phyloP scores from a whole-genome alignment of 2,113 vertebrate species.

The Lamprologus lemairii region DNA sequence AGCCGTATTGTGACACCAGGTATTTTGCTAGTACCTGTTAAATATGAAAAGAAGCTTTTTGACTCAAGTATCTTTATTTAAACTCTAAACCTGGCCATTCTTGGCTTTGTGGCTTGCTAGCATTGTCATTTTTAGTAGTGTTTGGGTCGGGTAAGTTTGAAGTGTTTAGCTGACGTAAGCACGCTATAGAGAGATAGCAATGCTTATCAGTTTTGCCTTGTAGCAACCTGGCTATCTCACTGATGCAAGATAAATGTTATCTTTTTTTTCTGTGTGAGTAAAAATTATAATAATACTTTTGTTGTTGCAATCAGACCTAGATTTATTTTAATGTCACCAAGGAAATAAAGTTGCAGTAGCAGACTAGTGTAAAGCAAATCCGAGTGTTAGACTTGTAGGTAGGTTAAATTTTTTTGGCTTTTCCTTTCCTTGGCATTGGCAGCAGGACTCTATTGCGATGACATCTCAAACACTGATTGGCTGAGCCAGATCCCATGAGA shows the following conservation, averaged over 20 bases:
- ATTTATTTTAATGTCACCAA: neutral
- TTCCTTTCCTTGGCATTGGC: neutral
- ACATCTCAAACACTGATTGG: neutral
- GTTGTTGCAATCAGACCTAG: fast-evolving
- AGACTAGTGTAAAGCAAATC: neutral
- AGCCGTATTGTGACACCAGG: too few species aligned
- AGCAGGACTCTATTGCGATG: neutral
- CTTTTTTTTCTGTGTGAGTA: neutral
- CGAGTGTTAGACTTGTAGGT: neutral
- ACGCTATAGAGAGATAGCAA: neutral
- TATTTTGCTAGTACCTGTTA: neutral
- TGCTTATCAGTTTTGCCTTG: neutral
- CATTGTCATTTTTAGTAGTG: neutral
- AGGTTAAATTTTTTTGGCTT: neutral
- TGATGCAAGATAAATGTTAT: neutral
- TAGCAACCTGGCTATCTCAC: neutral
- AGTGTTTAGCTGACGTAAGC: neutral
- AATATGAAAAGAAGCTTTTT: neutral
- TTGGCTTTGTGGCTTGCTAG: neutral
- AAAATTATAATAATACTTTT: neutral
- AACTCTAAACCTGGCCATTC: neutral
- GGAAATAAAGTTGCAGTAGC: neutral
- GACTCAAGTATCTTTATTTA: neutral
- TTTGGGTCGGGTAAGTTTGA: neutral
- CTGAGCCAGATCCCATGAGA: neutral